Conservation (phyloP, 2,113 vertebrate species). For the Hypomesus transpacificus region DNA sequence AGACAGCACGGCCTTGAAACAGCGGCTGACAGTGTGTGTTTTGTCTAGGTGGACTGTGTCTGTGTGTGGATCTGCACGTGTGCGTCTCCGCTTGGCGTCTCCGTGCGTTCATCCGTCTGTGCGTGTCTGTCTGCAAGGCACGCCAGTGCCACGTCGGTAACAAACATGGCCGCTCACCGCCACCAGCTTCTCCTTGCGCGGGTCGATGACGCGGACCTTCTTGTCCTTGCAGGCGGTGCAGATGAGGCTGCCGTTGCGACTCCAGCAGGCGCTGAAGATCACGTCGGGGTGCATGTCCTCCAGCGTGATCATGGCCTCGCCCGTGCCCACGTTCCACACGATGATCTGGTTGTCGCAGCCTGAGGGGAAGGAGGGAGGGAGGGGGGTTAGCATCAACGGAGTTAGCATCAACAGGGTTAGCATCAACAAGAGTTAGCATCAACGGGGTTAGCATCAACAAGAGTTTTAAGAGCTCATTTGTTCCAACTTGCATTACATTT, state of each 20-base stretch:
- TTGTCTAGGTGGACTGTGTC: background rate
- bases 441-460: background rate
- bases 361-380: slow-evolving; percentile 51
- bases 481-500: too few relatives aligned
- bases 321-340: slow-evolving; percentile 98
- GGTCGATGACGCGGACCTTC: slow-evolving; percentile 92
- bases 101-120: too few relatives aligned
- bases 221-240: slow-evolving; percentile 98
- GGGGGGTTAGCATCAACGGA: background rate
- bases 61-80: too few relatives aligned
- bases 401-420: slow-evolving; percentile 11
- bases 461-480: too few relatives aligned
- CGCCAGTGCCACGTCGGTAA: too few relatives aligned
- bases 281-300: slow-evolving; percentile 96
- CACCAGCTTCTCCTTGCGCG: slow-evolving; percentile 86
- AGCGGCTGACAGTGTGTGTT: background rate
- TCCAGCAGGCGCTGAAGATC: slow-evolving; percentile 96
- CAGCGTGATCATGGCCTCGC: slow-evolving; percentile 86
- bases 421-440: background rate
- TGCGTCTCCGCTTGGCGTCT: slow-evolving; percentile 50
- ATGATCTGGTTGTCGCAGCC: slow-evolving; percentile 91
- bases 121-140: too few relatives aligned
- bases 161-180: slow-evolving; percentile 87
- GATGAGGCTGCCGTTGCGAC: slow-evolving; percentile 88
- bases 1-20: slow-evolving; percentile 3